These are phyloP conservation scores for Phyllotis vaccarum DNA, from an alignment of 2,797 vertebrate genomes.

Conservation along the genomic window DNA sequence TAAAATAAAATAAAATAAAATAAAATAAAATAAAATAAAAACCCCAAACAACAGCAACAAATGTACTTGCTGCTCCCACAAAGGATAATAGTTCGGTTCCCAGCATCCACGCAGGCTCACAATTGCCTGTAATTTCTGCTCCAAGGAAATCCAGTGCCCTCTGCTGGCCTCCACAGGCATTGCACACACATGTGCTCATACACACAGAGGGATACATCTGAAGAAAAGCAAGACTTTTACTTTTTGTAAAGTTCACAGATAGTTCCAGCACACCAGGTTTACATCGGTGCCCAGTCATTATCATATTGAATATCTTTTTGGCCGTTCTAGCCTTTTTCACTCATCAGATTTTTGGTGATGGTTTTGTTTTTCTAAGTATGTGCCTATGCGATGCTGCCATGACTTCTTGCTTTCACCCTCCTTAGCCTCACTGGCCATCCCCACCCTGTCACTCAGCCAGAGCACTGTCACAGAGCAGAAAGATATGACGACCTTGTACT, in stretches of 20 bases:
- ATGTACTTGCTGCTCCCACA: not conserved
- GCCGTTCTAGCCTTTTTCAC: not conserved
- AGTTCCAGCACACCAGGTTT: not conserved
- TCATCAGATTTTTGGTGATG: not conserved
- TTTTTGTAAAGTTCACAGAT: not conserved
- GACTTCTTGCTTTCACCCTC: not conserved
- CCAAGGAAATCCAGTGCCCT: not conserved
- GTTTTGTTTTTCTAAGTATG: not conserved
- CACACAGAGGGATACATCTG: not conserved
- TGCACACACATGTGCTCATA: not conserved
- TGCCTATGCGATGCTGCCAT: not conserved
- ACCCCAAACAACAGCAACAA: no score
- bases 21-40: no score
- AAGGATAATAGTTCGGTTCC: no score
- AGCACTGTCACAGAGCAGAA: not conserved
- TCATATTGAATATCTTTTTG: not conserved
- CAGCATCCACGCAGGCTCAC: no score
- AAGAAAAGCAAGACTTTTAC: not conserved
- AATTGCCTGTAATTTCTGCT: no score
- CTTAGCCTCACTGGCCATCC: not conserved
- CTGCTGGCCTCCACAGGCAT: not conserved
- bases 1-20: no score
- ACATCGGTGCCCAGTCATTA: not conserved
- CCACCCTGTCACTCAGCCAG: not conserved
- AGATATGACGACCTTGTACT: not conserved